Evolutionary conservation across 2,113 vertebrate species (phyloP), one percentile per base, ranked within the genome.

Genomic region (Python bivittatus): DNA sequence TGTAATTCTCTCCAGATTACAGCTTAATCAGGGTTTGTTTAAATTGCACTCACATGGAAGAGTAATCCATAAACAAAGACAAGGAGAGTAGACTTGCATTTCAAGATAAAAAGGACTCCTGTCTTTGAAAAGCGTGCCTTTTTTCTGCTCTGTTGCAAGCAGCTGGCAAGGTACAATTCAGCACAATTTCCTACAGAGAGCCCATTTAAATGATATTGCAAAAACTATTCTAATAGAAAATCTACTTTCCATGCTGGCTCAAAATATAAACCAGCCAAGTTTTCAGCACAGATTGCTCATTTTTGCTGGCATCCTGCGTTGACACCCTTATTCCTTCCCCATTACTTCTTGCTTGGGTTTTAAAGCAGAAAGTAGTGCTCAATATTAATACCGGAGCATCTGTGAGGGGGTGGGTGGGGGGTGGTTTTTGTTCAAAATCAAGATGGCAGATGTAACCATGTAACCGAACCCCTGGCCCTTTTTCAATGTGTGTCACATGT

Each of bases 41-140:
- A 94, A 94, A 95, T 53, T 84, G 61, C n/a, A 93, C 60, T 42
- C 52, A 93, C 72, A 54, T 91, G 88, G 91, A 97, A 95, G 13
- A 94, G 64, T 58, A 95, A 93, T 95, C 56, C 9, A 94, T 64
- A 95, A 96, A 90, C 88, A 95, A 94, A 96, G 90, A 95, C 88
- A 93, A 92, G 12, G 92, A 38, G 33, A 93, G 10, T 89, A 88
- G 90, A 60, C 42, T 44, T 61, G 10, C 6, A 86, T 93, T 95
- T 95, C 95, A 96, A 96, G 94, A 61, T 90, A 90, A 48, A 61
- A 89, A 68, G 1, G 1, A 27, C 38, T 27, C 9, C 92, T 58
- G 91, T 44, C 57, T 95, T 92, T 91, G 88, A 94, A 95, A 96
- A 53, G 2, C 6, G 8, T 79, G 1, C 6, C 6, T 48, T 91